Evolutionary conservation across 92 coral and sea anemone genomes (phyloP).

Genomic region (Zoanthus solanderi): DNA sequence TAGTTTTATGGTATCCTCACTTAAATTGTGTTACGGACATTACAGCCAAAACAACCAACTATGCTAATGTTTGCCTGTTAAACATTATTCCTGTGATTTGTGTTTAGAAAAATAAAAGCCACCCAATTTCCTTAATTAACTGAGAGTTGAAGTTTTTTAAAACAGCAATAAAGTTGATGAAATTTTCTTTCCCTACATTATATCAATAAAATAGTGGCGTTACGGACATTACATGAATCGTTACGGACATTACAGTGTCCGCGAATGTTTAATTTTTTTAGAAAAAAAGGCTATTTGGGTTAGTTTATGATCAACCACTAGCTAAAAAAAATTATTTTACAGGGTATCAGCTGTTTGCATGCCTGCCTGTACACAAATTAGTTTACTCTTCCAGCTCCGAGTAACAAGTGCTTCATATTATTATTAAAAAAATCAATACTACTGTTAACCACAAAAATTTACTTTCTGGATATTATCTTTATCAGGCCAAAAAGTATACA

Average conservation of each 20-base stretch:
- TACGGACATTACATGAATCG: constrained; percentile 10
- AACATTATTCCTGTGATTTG: constrained; percentile 12
- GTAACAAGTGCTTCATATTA: neutral
- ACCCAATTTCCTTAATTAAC: neutral
- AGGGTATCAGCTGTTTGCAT: constrained; percentile 10
- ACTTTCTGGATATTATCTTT: neutral
- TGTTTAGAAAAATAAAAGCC: neutral
- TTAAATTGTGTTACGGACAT: neutral
- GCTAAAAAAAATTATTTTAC: constrained; percentile 2
- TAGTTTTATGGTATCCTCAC: neutral
- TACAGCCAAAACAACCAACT: constrained; percentile 1
- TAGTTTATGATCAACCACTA: neutral
- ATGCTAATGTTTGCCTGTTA: neutral
- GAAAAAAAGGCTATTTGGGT: neutral
- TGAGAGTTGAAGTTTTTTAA: neutral
- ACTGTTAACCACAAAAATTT: neutral
- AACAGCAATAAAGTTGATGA: constrained; percentile 6
- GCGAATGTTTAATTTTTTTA: neutral
- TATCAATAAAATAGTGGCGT: neutral
- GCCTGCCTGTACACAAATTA: constrained; percentile 2
- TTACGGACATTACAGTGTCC: constrained; percentile 1
- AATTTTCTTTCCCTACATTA: neutral
- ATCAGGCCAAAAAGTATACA: constrained; percentile 9
- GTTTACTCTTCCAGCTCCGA: neutral
- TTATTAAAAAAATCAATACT: neutral